These are phyloP conservation scores for Drosophila jambulina DNA, from an alignment of 1,140 invertebrate genomes.

Conservation along the genomic window DNA sequence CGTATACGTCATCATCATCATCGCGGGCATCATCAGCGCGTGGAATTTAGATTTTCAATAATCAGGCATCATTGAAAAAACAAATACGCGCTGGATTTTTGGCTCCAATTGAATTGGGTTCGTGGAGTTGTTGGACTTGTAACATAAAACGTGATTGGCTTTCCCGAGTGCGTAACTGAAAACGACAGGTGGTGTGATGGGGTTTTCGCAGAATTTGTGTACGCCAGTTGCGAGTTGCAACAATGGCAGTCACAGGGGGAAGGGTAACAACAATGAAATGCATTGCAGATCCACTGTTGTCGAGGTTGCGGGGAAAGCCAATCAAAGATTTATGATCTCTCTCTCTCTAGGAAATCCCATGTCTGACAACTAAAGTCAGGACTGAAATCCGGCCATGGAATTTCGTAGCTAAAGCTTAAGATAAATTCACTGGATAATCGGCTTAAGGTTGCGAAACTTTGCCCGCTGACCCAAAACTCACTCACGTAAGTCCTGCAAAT, in stretches of 20 bases:
- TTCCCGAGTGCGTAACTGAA: constrained; percentile 63
- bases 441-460: constrained; percentile 26
- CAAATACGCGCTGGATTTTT: constrained; percentile 77
- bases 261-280: neutral
- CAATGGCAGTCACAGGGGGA: constrained; percentile 13
- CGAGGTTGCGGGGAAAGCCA: constrained; percentile 16
- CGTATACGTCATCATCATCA: constrained; percentile 35
- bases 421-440: constrained; percentile 50
- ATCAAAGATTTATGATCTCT: constrained; percentile 47
- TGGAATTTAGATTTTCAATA: constrained; percentile 83
- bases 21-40: constrained; percentile 32
- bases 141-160: constrained; percentile 71
- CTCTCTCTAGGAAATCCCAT: constrained; percentile 21
- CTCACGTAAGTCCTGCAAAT: constrained; percentile 24
- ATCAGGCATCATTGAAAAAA: constrained; percentile 83
- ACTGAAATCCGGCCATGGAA: constrained; percentile 13
- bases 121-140: constrained; percentile 62
- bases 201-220: constrained; percentile 23
- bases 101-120: constrained; percentile 69
- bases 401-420: constrained; percentile 7
- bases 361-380: constrained; percentile 38
- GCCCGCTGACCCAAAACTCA: constrained; percentile 31
- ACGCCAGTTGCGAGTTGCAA: constrained; percentile 32
- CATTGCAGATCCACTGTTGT: constrained; percentile 2
- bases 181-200: constrained; percentile 35